Evolutionary conservation across 2,113 vertebrate species (phyloP).

Genomic region (Riparia riparia): DNA sequence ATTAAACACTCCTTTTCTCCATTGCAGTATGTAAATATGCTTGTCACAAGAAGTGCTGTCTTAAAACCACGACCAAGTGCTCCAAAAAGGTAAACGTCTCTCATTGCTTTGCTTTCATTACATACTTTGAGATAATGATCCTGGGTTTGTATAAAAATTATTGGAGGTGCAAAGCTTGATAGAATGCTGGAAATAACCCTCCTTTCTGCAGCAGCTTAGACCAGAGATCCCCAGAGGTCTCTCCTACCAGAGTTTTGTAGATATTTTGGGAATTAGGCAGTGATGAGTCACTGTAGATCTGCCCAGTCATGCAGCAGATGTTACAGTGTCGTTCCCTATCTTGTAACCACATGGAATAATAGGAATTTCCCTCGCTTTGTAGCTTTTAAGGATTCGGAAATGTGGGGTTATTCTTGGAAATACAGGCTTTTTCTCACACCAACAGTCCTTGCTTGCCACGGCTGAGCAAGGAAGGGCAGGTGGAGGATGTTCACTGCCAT

Average conservation of each 20-base stretch:
- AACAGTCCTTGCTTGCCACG: fast-evolving
- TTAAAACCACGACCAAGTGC: conserved; percentile 91
- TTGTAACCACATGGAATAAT: background rate
- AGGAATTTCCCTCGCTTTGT: background rate
- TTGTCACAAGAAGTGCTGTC: conserved; percentile 97
- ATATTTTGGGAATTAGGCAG: background rate
- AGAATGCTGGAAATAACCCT: background rate
- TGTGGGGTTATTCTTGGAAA: background rate
- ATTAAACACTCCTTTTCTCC: conserved; percentile 11
- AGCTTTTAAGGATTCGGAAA: background rate
- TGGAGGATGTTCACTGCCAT: background rate
- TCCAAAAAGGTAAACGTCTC: conserved; percentile 90
- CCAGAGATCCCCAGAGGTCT: background rate
- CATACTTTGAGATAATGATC: background rate
- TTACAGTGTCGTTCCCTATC: background rate
- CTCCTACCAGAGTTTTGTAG: background rate
- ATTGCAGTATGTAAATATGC: conserved; percentile 95
- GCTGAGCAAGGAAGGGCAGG: background rate
- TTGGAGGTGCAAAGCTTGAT: background rate
- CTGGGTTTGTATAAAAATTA: background rate
- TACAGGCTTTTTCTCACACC: fast-evolving
- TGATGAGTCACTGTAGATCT: background rate
- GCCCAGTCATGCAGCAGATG: background rate
- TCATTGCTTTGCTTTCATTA: background rate
- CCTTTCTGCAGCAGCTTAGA: background rate